Evolutionary conservation across 2,113 vertebrate genomes (phyloP).

Genomic region (Pipra filicauda): DNA sequence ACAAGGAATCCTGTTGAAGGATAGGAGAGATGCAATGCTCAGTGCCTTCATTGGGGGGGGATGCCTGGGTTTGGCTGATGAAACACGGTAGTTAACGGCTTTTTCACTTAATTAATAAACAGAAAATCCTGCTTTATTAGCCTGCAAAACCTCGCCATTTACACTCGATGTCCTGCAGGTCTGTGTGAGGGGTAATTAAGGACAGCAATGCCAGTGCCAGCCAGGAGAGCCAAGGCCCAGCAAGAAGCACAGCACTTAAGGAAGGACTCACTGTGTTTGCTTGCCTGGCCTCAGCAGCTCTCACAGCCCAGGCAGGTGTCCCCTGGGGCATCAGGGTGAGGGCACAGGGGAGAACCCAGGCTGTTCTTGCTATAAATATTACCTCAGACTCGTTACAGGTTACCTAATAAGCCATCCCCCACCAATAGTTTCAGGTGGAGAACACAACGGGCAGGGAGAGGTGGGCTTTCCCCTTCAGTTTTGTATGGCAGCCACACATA

Average conservation of each 20-base stretch:
- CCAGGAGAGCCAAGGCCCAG: background rate
- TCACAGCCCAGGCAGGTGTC: background rate
- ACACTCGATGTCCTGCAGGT: background rate
- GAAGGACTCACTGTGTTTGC: fast-evolving
- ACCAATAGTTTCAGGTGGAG: background rate
- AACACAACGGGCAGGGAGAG: background rate
- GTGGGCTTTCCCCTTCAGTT: background rate
- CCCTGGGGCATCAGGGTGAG: background rate
- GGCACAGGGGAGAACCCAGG: background rate
- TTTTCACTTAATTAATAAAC: background rate
- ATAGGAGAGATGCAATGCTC: background rate
- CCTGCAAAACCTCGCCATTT: background rate
- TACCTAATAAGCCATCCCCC: background rate
- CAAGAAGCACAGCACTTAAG: fast-evolving
- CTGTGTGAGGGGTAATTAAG: background rate
- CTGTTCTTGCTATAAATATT: background rate
- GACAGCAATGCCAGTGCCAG: background rate
- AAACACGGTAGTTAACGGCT: background rate
- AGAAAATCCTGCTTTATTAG: background rate
- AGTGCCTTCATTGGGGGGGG: fast-evolving
- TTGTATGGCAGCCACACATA: background rate
- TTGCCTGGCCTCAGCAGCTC: background rate
- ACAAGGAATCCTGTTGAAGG: background rate
- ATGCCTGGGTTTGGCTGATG: background rate
- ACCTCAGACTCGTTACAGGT: background rate